phyloP scores from a whole-genome alignment of 1,140 invertebrate species.

The Drosophila baimaii region DNA sequence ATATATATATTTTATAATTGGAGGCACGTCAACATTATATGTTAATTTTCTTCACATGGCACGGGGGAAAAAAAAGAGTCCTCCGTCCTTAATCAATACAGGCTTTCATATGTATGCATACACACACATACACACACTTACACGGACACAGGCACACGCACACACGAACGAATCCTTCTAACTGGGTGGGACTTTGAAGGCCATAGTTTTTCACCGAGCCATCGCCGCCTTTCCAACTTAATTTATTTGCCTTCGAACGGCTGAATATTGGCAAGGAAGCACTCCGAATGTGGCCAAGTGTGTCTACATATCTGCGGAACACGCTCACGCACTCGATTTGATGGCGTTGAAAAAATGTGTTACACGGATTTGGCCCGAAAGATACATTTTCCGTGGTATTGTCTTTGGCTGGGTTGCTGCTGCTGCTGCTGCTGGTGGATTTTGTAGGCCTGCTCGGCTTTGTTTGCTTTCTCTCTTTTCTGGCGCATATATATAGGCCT shows the following conservation, averaged over 20 bases:
- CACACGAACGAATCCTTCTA: constrained; percentile 36
- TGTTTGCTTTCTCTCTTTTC: constrained; percentile 11
- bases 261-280: constrained; percentile 9
- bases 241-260: constrained; percentile 18
- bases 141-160: constrained; percentile 20
- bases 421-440: constrained; percentile 10
- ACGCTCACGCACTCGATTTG: constrained; percentile 16
- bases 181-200: constrained; percentile 60
- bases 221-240: constrained; percentile 33
- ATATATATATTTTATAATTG: constrained; percentile 42
- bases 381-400: constrained; percentile 54
- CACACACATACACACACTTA: constrained; percentile 34
- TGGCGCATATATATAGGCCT: neutral
- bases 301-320: constrained; percentile 29
- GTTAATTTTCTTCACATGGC: constrained; percentile 40
- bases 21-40: constrained; percentile 39
- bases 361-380: constrained; percentile 51
- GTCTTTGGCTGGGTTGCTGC: constrained; percentile 32
- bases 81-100: constrained; percentile 40
- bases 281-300: constrained; percentile 10
- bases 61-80: constrained; percentile 22
- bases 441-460: constrained; percentile 12
- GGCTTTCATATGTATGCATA: constrained; percentile 47
- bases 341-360: constrained; percentile 49
- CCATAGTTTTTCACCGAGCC: constrained; percentile 54